Base-by-base conservation (phyloP, 2,113 vertebrate genomes). In the Xenus cinereus region DNA sequence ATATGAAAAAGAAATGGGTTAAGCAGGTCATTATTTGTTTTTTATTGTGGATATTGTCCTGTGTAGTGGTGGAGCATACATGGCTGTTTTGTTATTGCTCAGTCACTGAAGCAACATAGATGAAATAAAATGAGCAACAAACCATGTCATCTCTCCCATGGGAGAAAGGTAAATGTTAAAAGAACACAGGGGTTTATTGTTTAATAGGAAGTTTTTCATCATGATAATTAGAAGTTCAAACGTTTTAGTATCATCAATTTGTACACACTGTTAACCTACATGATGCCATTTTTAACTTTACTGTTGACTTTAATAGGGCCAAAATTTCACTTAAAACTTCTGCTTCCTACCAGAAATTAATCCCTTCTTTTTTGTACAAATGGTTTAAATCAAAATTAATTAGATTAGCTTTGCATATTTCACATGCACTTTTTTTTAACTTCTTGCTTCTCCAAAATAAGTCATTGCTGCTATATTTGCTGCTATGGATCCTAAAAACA, bases 211-310 rank as follows among this genome's bases (percentile, higher is more conserved):
- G 89, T 89, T 97, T 96, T 96, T 95, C 84, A 96, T 96, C 81
- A 91, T 69, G 90, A 95, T 94, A 97, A 95, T 96, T 96, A 96
- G 86, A 95, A 96, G 90, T 96, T 92, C 83, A 96, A 93, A 71
- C 19, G 9, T 63, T 96, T 96, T 95, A 81, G 83, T 81, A 90
- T 81, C 88, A 96, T 87, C 89, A 92, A 94, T 92, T 94, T 94
- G 80, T 92, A 93, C 93, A 96, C 83, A 78, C 43, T 72, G 88
- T 94, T 95, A 95, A 89, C 87, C 73, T 87, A 87, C 12, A 79
- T 3, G 3, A 67, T 75, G 50, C n/a, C 54, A 78, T 77, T 91
- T 88, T 90, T 90, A 94, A 93, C 59, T 93, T 93, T 59, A 93
- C 43, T 83, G 74, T 71, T 94, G 77, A 93, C 60, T 96, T 94